phyloP scores from a whole-genome alignment of 2,797 vertebrate genomes.

The Enteromius fasciolatus region DNA sequence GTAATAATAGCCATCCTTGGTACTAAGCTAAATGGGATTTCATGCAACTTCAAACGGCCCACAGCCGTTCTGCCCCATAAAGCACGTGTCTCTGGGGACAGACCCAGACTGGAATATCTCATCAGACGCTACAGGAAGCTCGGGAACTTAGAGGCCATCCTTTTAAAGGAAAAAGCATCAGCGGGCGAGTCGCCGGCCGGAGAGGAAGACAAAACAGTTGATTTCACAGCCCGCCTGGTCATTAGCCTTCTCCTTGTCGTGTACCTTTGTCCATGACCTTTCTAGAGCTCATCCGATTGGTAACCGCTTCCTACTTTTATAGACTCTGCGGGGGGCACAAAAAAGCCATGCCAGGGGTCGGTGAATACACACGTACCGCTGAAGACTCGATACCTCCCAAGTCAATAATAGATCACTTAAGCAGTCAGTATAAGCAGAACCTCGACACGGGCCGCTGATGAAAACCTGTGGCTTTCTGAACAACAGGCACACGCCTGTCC shows the following conservation, averaged over 20 bases:
- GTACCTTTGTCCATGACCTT: slow-evolving; percentile 70
- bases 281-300: slow-evolving; percentile 67
- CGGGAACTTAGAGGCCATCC: slow-evolving; percentile 78
- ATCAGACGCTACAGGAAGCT: slow-evolving; percentile 78
- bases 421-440: slow-evolving; percentile 77
- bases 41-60: slow-evolving; percentile 70
- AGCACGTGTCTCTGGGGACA: slow-evolving; percentile 76
- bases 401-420: slow-evolving; percentile 83
- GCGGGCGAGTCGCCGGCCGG: slow-evolving; percentile 69
- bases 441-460: slow-evolving; percentile 62
- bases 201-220: slow-evolving; percentile 71
- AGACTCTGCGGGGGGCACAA: slow-evolving; percentile 71
- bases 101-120: slow-evolving; percentile 80
- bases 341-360: slow-evolving; percentile 63
- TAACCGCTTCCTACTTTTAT: slow-evolving; percentile 77
- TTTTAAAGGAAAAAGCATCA: slow-evolving; percentile 70
- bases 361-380: slow-evolving; percentile 74
- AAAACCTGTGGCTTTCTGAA: slow-evolving; percentile 70
- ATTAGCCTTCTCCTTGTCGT: slow-evolving; percentile 59
- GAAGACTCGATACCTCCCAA: slow-evolving; percentile 74
- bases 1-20: slow-evolving; percentile 66
- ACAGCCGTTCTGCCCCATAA: slow-evolving; percentile 72
- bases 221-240: slow-evolving; percentile 58
- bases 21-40: slow-evolving; percentile 64
- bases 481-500: slow-evolving; percentile 60